Conservation (phyloP, 2,113 vertebrate genomes). For the Lanius collurio region DNA sequence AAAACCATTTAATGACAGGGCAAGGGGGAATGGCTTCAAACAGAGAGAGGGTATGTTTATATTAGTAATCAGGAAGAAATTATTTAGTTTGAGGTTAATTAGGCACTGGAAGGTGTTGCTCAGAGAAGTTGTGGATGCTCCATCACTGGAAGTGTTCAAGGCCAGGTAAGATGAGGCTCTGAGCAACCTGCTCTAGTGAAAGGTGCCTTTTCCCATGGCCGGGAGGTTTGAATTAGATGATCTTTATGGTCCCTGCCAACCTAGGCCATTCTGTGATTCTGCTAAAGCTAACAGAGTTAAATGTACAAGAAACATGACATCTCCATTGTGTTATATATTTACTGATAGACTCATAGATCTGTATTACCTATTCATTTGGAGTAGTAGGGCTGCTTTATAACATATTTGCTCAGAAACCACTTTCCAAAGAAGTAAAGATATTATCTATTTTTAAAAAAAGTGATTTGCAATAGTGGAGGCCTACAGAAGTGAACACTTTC, state of each 20-base stretch:
- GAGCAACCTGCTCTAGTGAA: not conserved
- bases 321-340: not conserved
- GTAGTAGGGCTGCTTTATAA: not conserved
- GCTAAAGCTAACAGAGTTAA: not conserved
- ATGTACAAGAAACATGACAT: not conserved
- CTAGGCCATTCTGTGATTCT: not conserved
- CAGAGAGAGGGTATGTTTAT: not conserved
- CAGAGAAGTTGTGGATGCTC: not conserved
- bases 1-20: not conserved
- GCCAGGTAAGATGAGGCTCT: not conserved
- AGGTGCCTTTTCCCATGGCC: not conserved
- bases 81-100: not conserved
- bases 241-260: not conserved
- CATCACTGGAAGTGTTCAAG: not conserved
- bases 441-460: not conserved
- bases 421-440: not conserved
- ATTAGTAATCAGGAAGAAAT: not conserved
- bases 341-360: not conserved
- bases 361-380: not conserved
- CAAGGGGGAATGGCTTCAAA: not conserved
- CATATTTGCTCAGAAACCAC: not conserved
- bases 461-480: not conserved
- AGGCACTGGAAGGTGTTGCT: fast-evolving
- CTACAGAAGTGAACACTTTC: not conserved
- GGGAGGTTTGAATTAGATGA: not conserved